Conservation (phyloP, 2,113 vertebrate genomes). For the Zosterops hypoxanthus region DNA sequence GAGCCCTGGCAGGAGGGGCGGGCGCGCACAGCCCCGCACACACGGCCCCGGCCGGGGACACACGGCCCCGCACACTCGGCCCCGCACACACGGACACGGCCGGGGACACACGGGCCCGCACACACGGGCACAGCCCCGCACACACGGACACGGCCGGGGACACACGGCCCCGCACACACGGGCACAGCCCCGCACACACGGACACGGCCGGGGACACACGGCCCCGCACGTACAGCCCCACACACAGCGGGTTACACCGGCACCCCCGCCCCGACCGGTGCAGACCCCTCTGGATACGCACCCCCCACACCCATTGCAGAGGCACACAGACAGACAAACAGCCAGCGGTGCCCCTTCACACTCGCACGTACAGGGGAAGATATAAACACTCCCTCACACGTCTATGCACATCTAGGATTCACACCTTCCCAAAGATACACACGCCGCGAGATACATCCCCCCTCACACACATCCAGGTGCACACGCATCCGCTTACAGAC, state of each 20-base stretch:
- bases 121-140: too few relatives aligned
- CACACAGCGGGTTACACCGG: rapidly evolving
- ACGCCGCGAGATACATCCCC: rapidly evolving
- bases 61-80: too few relatives aligned
- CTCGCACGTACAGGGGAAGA: rapidly evolving
- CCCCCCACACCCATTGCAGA: rapidly evolving
- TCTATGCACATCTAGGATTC: not conserved
- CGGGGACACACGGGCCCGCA: too few relatives aligned
- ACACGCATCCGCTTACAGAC: rapidly evolving
- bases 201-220: not conserved
- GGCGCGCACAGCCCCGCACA: rapidly evolving
- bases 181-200: too few relatives aligned
- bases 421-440: not conserved
- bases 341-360: not conserved
- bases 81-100: too few relatives aligned
- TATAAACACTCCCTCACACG: not conserved
- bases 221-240: rapidly evolving
- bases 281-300: not conserved
- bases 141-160: too few relatives aligned
- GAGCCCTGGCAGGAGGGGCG: not conserved
- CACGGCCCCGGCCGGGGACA: not conserved
- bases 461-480: too few relatives aligned
- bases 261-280: too few relatives aligned
- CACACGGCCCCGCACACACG: too few relatives aligned
- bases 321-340: not conserved